Percentiles rank a stretch among this genome's conserved stretches.
Evolutionary conservation across 2,888 invertebrate genomes (phyloP).

Genomic region (Melanostoma scalare): DNA sequence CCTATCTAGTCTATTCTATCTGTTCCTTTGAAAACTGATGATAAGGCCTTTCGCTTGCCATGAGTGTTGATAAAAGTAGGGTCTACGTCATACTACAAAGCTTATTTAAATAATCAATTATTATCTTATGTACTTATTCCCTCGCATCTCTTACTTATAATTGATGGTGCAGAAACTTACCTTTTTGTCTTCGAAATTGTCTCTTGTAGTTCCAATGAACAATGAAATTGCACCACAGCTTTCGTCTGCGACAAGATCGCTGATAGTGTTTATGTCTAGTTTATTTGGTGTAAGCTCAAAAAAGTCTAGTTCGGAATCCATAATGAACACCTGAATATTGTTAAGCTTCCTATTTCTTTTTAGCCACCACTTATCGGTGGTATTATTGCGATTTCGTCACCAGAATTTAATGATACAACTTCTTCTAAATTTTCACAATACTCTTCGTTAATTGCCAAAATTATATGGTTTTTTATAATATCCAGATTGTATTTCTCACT

Average conservation of each 20-base stretch:
- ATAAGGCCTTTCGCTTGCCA: no score
- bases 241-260: constrained; percentile 86
- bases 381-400: constrained; percentile 94
- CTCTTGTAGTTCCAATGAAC: constrained; percentile 94
- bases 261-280: constrained; percentile 87
- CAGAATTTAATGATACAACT: constrained; percentile 84
- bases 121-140: no score
- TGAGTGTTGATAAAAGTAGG: no score
- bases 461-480: constrained; percentile 87
- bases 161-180: constrained; percentile 80
- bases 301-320: constrained; percentile 84
- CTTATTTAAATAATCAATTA: background rate
- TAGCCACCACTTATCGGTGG: constrained; percentile 97
- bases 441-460: constrained; percentile 92
- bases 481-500: constrained; percentile 85
- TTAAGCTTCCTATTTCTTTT: constrained; percentile 58
- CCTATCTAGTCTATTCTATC: no score
- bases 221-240: constrained; percentile 94
- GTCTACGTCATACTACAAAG: background rate
- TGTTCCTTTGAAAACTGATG: no score
- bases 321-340: background rate
- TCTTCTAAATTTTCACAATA: constrained; percentile 85
- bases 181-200: constrained; percentile 91
- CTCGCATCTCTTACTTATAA: no score
- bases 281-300: constrained; percentile 87